Conservation (phyloP, 2,888 invertebrate species). For the Oscheius sp. region DNA sequence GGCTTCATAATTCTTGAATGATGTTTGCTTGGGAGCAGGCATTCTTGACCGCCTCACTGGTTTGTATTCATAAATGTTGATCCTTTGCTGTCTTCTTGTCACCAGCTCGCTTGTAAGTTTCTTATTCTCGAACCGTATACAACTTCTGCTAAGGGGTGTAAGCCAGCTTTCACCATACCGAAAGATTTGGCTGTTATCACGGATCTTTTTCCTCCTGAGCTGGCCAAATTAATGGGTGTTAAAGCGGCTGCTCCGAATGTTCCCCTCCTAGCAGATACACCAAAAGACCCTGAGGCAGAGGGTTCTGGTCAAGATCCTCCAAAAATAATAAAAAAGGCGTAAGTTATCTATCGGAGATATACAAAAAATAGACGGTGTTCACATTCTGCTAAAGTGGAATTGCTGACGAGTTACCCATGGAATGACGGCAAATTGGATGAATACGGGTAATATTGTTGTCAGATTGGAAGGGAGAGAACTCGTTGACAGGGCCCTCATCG, state of each 20-base stretch:
- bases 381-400: not conserved
- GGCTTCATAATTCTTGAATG: too few species aligned
- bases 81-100: too few species aligned
- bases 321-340: not conserved
- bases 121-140: not conserved
- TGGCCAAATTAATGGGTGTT: not conserved
- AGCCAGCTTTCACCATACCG: not conserved
- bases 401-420: conserved; percentile 1
- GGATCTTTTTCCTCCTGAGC: not conserved
- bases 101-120: too few species aligned
- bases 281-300: not conserved
- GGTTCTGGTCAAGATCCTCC: not conserved
- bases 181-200: not conserved
- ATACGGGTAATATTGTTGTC: not conserved
- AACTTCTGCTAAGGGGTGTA: not conserved
- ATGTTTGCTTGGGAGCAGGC: too few species aligned
- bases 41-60: too few species aligned
- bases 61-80: too few species aligned
- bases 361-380: not conserved
- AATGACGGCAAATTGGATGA: not conserved
- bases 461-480: not conserved
- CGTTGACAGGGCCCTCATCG: not conserved
- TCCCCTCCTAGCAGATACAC: not conserved
- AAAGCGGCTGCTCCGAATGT: not conserved
- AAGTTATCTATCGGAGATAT: not conserved